phyloP scores from a whole-genome alignment of 2,797 vertebrate genomes.

The Rhincodon typus region DNA sequence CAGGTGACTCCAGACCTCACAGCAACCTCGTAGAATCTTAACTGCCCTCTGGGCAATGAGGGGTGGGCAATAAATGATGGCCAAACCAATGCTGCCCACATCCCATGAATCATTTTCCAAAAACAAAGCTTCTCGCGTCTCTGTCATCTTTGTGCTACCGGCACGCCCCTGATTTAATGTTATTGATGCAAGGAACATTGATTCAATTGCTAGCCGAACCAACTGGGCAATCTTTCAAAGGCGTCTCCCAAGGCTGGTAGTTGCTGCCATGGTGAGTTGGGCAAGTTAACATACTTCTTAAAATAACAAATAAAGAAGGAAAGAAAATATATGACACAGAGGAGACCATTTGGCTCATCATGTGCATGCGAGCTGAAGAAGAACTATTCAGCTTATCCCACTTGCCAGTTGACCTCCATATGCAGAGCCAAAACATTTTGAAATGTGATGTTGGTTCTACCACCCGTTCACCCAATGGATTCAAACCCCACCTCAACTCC shows the following conservation, averaged over 20 bases:
- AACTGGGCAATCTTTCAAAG: too few relatives aligned
- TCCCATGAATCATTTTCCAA: too few relatives aligned
- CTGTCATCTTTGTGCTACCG: background rate
- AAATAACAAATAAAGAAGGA: background rate
- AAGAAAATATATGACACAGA: background rate
- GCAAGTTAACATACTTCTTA: background rate
- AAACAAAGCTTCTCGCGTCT: background rate
- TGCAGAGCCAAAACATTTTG: too few relatives aligned
- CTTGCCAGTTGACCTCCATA: background rate
- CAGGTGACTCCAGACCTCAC: too few relatives aligned
- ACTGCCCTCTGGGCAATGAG: too few relatives aligned
- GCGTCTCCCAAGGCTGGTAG: background rate
- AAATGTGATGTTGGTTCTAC: background rate
- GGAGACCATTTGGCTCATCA: background rate
- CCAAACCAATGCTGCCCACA: too few relatives aligned
- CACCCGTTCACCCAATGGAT: background rate
- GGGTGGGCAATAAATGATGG: too few relatives aligned
- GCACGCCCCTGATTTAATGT: background rate
- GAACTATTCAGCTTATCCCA: background rate
- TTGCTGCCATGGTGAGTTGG: background rate
- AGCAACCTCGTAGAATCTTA: too few relatives aligned
- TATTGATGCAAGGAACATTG: background rate
- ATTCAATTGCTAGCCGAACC: background rate
- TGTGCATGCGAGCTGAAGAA: background rate
- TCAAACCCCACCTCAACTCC: too few relatives aligned